Evolutionary conservation across 2,797 vertebrate species (phyloP).

Genomic region (Coregonus suidteri): DNA sequence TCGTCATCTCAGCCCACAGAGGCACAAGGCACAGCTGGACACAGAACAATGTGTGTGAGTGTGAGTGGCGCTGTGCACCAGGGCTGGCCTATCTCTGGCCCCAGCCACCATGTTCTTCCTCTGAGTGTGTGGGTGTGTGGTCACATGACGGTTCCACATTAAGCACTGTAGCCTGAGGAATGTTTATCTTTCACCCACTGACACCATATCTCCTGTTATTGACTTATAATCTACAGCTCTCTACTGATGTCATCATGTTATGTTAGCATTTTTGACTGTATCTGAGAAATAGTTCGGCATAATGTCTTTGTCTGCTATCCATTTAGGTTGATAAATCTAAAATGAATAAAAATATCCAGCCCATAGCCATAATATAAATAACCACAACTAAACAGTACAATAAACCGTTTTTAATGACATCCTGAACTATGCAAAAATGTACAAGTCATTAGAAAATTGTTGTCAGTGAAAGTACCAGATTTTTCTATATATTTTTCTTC

Average conservation of each 20-base stretch:
- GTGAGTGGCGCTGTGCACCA: slow-evolving; percentile 55
- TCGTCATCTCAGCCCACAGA: slow-evolving; percentile 73
- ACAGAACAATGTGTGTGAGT: slow-evolving; percentile 72
- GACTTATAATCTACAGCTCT: neutral
- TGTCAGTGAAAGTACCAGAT: neutral
- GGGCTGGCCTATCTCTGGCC: slow-evolving; percentile 18
- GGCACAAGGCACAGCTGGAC: slow-evolving; percentile 74
- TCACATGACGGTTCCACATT: neutral
- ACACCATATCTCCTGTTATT: neutral
- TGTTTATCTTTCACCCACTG: neutral
- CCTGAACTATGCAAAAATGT: neutral
- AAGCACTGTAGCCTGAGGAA: neutral
- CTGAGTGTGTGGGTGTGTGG: slow-evolving; percentile 4
- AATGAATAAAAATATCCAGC: neutral
- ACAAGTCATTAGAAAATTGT: neutral
- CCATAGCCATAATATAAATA: neutral
- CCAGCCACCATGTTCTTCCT: slow-evolving; percentile 31
- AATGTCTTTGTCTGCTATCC: too few relatives aligned
- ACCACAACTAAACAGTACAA: neutral
- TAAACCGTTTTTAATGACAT: neutral
- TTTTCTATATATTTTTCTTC: neutral
- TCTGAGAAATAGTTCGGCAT: too few relatives aligned
- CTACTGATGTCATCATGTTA: neutral
- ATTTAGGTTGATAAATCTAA: too few relatives aligned
- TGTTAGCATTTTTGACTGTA: too few relatives aligned